Conservation (phyloP, 2,888 invertebrate genomes). For the Apamea epomidion region DNA sequence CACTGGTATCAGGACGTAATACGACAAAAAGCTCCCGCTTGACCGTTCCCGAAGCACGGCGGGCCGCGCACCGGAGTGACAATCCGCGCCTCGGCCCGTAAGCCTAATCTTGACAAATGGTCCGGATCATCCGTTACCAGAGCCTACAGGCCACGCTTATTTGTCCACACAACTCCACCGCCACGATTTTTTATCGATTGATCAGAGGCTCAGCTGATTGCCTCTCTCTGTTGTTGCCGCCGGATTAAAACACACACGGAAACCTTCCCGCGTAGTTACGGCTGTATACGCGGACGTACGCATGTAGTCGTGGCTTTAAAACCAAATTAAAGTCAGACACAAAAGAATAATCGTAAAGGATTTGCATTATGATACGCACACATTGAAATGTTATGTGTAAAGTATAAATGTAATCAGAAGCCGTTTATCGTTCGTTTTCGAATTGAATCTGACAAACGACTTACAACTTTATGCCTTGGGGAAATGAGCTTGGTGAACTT, state of each 20-base stretch:
- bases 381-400: conserved; percentile 60
- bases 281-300: conserved; percentile 13
- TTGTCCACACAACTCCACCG: conserved; percentile 83
- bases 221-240: conserved; percentile 88
- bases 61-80: conserved; percentile 48
- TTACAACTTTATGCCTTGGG: conserved; percentile 60
- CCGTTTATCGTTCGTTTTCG: conserved; percentile 65
- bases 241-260: conserved; percentile 80
- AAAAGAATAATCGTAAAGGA: conserved; percentile 83
- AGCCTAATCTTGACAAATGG: conserved; percentile 90
- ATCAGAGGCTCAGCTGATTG: conserved; percentile 89
- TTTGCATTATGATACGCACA: conserved; percentile 82
- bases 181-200: conserved; percentile 89
- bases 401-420: conserved; percentile 51
- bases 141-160: conserved; percentile 78
- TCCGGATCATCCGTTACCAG: conserved; percentile 84
- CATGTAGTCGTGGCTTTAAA: conserved; percentile 64
- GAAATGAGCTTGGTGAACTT: conserved; percentile 45
- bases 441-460: conserved; percentile 61
- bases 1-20: conserved; percentile 32
- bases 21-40: conserved; percentile 63
- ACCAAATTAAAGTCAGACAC: conserved; percentile 81
- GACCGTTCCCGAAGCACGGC: conserved; percentile 50
- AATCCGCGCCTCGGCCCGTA: conserved; percentile 75
- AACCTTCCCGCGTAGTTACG: conserved; percentile 33